Evolutionary conservation across 2,888 invertebrate species (phyloP), one percentile per base, ranked within the genome.

Genomic region (Fissipunctia ypsillon): DNA sequence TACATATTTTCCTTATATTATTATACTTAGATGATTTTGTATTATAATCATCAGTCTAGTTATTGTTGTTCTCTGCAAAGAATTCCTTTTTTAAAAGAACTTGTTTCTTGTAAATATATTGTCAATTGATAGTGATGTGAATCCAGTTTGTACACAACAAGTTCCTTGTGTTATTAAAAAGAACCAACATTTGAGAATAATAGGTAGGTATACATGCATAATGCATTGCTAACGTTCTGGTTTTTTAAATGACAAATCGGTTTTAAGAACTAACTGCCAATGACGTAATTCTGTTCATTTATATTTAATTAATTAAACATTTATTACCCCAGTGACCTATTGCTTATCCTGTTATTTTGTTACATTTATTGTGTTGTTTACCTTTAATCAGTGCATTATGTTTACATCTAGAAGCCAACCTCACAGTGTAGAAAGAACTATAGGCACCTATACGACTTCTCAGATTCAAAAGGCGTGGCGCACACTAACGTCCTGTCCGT

Each of bases 1-100:
- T 28, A 64, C 16, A 45, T 22, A 73, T 77, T 80, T 78, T 83
- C 75, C 72, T 76, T 31, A 65, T 78, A 50, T 67, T 65, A 68
- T 57, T 69, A 22, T n/a, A n/a, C n/a, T n/a, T n/a, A n/a, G n/a
- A 63, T 54, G 48, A 22, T 41, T 70, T 52, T 57, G 28, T 81
- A 52, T 64, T 64, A 77, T 25, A 50, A n/a, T 79, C 31, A 57
- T 50, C 43, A 28, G 52, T 45, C 19, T 50, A 54, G 56, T 65
- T 67, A 69, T 67, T 73, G 35, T n/a, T 35, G 22, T 45, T 57
- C n/a, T 59, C 14, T 72, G 28, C 12, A 69, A 48, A 65, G 14
- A 38, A 57, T n/a, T n/a, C 6, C 14, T 67, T 63, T 67, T 48
- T 19, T 3, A 38, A 45, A 45, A 61, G 12, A 61, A 73, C 57